Evolutionary conservation across 1,140 invertebrate genomes (phyloP).

Genomic region (Rhizoglyphus robini): DNA sequence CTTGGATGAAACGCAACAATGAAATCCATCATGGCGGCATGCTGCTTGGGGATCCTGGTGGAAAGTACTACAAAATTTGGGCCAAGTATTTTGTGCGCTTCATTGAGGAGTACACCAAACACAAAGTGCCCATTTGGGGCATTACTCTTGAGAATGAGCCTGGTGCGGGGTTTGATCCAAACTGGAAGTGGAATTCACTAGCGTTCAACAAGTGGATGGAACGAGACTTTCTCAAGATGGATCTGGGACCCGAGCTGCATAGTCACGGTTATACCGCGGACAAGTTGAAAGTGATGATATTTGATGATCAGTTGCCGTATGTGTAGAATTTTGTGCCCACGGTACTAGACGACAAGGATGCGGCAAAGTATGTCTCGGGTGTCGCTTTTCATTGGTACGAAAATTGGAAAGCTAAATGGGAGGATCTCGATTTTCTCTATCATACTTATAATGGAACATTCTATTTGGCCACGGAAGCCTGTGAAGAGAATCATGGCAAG

Average conservation of each 20-base stretch:
- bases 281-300: slow-evolving; percentile 23
- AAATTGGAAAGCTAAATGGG: slow-evolving; percentile 30
- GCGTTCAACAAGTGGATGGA: slow-evolving; percentile 34
- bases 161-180: slow-evolving; percentile 28
- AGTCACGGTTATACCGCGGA: slow-evolving; percentile 24
- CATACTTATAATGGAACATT: slow-evolving; percentile 38
- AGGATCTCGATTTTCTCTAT: slow-evolving; percentile 33
- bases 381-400: slow-evolving; percentile 54
- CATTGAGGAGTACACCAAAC: slow-evolving; percentile 22
- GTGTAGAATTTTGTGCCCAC: slow-evolving; percentile 28
- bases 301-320: slow-evolving; percentile 29
- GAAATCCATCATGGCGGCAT: slow-evolving; percentile 34
- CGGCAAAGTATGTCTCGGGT: slow-evolving; percentile 17
- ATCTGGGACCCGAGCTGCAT: slow-evolving; percentile 31
- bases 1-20: slow-evolving; percentile 41
- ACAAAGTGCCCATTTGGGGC: slow-evolving; percentile 33
- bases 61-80: slow-evolving; percentile 37
- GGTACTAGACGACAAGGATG: slow-evolving; percentile 29
- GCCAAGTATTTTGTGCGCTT: slow-evolving; percentile 35
- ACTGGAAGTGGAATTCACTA: slow-evolving; percentile 37
- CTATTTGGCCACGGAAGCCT: slow-evolving; percentile 39
- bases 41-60: slow-evolving; percentile 35
- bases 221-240: slow-evolving; percentile 31
- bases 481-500: too few relatives aligned
- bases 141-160: slow-evolving; percentile 41